Evolutionary conservation across 2,113 vertebrate species (phyloP).

Genomic region (Myanophis thanlyinensis): DNA sequence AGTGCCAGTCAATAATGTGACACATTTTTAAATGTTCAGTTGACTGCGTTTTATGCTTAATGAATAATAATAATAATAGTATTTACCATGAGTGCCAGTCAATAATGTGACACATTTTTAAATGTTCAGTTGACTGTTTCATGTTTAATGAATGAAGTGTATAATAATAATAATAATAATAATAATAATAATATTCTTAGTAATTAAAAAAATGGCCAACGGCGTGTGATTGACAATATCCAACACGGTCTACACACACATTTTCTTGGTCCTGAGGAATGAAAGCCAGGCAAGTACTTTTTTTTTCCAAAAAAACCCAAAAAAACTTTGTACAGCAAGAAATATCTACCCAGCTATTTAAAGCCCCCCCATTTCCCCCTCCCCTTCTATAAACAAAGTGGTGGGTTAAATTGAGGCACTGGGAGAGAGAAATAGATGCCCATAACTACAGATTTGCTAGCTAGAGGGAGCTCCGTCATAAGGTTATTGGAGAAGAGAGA

Average conservation of each 20-base stretch:
- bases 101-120: no score
- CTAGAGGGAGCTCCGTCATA: constrained; percentile 43
- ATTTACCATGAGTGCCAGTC: no score
- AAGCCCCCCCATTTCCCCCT: background rate
- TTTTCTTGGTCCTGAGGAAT: background rate
- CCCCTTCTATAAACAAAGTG: constrained; percentile 18
- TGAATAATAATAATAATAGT: no score
- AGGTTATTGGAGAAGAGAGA: background rate
- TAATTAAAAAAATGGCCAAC: background rate
- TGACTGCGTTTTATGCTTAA: no score
- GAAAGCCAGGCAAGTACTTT: background rate
- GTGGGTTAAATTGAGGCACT: constrained; percentile 28
- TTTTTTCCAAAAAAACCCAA: no score
- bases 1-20: no score
- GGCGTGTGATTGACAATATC: background rate
- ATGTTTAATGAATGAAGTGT: no score
- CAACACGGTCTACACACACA: background rate
- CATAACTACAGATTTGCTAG: constrained; percentile 40
- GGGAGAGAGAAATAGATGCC: constrained; percentile 22
- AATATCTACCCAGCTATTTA: constrained; percentile 39
- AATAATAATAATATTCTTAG: background rate
- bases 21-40: no score
- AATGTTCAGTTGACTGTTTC: no score
- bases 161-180: no score
- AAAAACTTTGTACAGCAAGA: constrained; percentile 15